Evolutionary conservation across 2,797 vertebrate genomes (phyloP).

Genomic region (Enteromius viviparus): DNA sequence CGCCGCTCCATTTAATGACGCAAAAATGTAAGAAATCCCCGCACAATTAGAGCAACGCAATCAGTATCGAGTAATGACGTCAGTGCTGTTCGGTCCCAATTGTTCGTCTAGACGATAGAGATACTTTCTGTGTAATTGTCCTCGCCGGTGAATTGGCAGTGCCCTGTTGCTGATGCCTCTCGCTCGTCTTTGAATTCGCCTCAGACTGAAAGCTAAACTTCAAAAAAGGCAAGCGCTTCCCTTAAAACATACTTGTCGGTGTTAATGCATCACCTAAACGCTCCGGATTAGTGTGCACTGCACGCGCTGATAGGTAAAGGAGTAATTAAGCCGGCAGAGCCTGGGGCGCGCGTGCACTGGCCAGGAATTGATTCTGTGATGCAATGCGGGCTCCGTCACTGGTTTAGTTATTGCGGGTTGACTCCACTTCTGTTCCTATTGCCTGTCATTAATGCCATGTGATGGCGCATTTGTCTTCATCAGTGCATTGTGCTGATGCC

Average conservation of each 20-base stretch:
- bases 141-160: slow-evolving; percentile 42
- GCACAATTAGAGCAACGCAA: slow-evolving; percentile 34
- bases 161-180: slow-evolving; percentile 66
- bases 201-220: slow-evolving; percentile 73
- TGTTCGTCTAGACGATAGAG: slow-evolving; percentile 11
- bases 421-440: slow-evolving; percentile 54
- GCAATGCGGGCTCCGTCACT: slow-evolving; percentile 80
- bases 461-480: slow-evolving; percentile 72
- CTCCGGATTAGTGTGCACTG: slow-evolving; percentile 35
- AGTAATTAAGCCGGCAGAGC: slow-evolving; percentile 56
- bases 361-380: slow-evolving; percentile 79
- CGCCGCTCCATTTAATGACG: slow-evolving; percentile 74
- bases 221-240: slow-evolving; percentile 18
- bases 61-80: slow-evolving; percentile 24
- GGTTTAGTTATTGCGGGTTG: slow-evolving; percentile 53
- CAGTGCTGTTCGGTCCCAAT: slow-evolving; percentile 2
- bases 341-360: slow-evolving; percentile 71
- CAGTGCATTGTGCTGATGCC: slow-evolving; percentile 49
- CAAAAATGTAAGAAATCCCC: slow-evolving; percentile 44
- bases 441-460: slow-evolving; percentile 61
- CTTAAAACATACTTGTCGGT: slow-evolving; percentile 12
- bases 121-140: slow-evolving; percentile 47
- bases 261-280: slow-evolving; percentile 35
- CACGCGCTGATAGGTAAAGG: slow-evolving; percentile 39
- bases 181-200: slow-evolving; percentile 25